These are phyloP conservation scores for Dolichoris vasculosae DNA, from an alignment of 1,140 invertebrate species.

Conservation along the genomic window DNA sequence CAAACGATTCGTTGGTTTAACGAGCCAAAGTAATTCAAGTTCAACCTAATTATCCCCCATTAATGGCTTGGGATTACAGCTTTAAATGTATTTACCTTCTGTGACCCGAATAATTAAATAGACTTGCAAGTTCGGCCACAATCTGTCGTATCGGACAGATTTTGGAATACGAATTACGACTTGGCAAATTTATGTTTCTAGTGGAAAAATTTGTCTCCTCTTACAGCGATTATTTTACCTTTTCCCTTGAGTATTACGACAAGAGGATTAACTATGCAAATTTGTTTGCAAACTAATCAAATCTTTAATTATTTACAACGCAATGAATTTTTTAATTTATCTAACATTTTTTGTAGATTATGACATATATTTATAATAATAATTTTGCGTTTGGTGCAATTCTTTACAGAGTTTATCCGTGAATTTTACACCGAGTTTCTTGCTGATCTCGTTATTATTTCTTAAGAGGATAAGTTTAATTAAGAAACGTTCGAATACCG, in stretches of 20 bases:
- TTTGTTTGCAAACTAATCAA: background rate
- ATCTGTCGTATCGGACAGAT: conserved; percentile 1
- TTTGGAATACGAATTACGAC: background rate
- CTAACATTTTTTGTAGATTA: background rate
- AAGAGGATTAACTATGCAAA: background rate
- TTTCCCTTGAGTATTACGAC: background rate
- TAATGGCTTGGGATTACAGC: conserved; percentile 24
- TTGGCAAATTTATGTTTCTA: background rate
- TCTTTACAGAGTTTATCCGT: no score
- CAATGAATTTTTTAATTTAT: no score
- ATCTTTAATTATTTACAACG: background rate
- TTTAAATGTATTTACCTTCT: conserved; percentile 30
- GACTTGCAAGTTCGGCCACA: background rate
- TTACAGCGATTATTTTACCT: background rate
- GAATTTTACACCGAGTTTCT: background rate
- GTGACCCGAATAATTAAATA: conserved; percentile 29
- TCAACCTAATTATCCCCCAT: conserved; percentile 25
- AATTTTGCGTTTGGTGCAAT: background rate
- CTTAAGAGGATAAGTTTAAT: background rate
- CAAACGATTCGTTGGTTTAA: conserved; percentile 15
- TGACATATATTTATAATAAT: background rate
- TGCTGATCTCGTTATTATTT: background rate
- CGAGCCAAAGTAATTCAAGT: conserved; percentile 18
- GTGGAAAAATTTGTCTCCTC: background rate
- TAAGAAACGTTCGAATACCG: background rate